Base-by-base conservation (phyloP, 2,113 vertebrate species). In the Mastomys natalensis region DNA sequence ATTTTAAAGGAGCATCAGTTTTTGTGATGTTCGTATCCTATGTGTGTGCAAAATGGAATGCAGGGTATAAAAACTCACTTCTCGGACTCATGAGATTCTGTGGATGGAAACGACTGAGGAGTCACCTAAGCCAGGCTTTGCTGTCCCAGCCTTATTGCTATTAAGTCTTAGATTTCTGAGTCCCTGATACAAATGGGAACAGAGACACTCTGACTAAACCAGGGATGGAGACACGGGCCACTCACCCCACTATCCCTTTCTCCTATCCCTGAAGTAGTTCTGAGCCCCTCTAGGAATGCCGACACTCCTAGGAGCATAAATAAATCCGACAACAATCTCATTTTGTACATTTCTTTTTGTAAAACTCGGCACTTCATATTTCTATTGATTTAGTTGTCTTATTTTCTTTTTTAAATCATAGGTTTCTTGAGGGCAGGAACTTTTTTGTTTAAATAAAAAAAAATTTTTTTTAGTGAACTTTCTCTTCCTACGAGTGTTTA, bases 371-470 rank as follows among this genome's bases (percentile, higher is more conserved):
- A 34, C 40, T 68, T 70, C 92, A 40, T 92, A 58, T 93, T 82
- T 84, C 60, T 94, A 70, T 95, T 88, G 80, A 97, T 90, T 93
- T 88, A 91, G 9, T 13, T 55, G 81, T 91, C 62, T 89, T 90
- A 55, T 84, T 96, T 96, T 96, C 40, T 95, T 89, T 93, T 91
- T 95, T 51, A 93, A 94, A 84, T 87, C 77, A 91, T 24, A 82
- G 86, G 7, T 94, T 96, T 51, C 74, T 95, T 24, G 77, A 96
- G 73, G 77, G 78, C 43, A 95, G 51, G 34, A 74, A 82, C 6
- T 26, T 87, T 93, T 95, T 55, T 60, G 91, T 93, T 78, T 93
- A 78, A 81, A 90, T 64, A 17, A 93, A 92, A 94, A 90, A 95
- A 55, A 51, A 12, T 7, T 53, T 58, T 58, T 94, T 78, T 85